These are phyloP conservation scores for Oenanthe oenanthe DNA, from an alignment of 2,113 vertebrate species.

Conservation along the genomic window DNA sequence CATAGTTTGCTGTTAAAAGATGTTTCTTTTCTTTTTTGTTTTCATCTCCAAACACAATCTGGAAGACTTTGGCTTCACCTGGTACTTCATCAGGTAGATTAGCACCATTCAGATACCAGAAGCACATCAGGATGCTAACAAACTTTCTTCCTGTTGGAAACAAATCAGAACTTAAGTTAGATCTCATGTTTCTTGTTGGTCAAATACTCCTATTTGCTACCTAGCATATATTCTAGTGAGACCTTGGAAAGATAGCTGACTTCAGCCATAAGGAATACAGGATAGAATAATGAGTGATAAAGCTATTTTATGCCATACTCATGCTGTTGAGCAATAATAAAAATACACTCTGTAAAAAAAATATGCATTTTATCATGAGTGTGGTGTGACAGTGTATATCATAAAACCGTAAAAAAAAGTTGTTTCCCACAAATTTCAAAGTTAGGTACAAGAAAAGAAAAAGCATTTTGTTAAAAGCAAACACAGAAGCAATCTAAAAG, in stretches of 20 bases:
- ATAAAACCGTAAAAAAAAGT: background rate
- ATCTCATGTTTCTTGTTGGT: background rate
- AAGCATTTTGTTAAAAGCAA: too few species aligned
- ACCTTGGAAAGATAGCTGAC: background rate
- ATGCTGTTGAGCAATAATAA: background rate
- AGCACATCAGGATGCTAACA: constrained; percentile 94
- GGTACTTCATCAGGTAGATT: constrained; percentile 79
- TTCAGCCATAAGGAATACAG: background rate
- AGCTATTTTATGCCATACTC: background rate
- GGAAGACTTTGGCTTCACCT: constrained; percentile 81
- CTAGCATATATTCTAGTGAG: background rate
- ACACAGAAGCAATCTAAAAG: background rate
- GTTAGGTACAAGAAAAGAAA: too few species aligned
- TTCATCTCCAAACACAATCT: constrained; percentile 79
- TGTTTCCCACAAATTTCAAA: background rate
- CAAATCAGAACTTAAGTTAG: constrained; percentile 17
- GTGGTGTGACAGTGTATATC: background rate
- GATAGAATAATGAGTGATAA: background rate
- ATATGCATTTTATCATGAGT: background rate
- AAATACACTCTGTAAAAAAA: background rate
- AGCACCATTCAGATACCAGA: constrained; percentile 92
- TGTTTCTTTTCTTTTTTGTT: constrained; percentile 79
- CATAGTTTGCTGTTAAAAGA: constrained; percentile 90
- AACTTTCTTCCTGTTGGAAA: constrained; percentile 87
- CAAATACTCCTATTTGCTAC: background rate